Base-by-base conservation (phyloP, 2,797 vertebrate species). In the Malurus splendens region DNA sequence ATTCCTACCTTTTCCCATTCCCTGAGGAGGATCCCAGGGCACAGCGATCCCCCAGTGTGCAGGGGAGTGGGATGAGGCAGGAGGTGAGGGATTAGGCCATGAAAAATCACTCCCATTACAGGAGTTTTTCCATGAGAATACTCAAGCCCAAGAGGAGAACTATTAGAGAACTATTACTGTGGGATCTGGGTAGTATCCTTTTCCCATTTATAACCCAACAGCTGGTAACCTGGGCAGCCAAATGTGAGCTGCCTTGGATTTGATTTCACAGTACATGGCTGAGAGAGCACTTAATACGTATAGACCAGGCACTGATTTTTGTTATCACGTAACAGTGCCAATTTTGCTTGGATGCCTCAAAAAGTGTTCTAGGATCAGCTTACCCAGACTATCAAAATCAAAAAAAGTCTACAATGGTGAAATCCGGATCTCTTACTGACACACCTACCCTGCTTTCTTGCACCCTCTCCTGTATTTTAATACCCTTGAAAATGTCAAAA, bases 71-170 rank as follows among this genome's bases (percentile, higher is more conserved):
- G 17, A 66, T 0, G 0, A 64, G 38, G 32, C 12, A 32, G 28
- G 30, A 68, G 17, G 5, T 30, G 39, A 77, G 25, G 25, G 25
- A 61, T 74, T 18, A 45, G 32, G 9, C 33, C 47, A 7, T 24
- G 10, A 64, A n/a, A 75, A 78, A 38, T 33, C 0, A 41, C n/a
- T 73, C 27, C 14, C 0, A 0, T 64, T 39, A 65, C 51, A 38
- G 12, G 4, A 36, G 36, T 36, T 36, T 36, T 36, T 7, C 25
- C n/a, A 44, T 28, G 41, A 65, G 51, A 70, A 73, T 77, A 45
- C 9, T 36, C 11, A 32, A n/a, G 38, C 22, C 12, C n/a, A 41
- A 20, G 17, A 71, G 0, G 5, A 80, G 23, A 28, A 8, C 22
- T n/a, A 1, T 28, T 19, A 18, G 9, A 61, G 33, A 19, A 5